phyloP scores from a whole-genome alignment of 2,113 vertebrate genomes.

The Bucco capensis region DNA sequence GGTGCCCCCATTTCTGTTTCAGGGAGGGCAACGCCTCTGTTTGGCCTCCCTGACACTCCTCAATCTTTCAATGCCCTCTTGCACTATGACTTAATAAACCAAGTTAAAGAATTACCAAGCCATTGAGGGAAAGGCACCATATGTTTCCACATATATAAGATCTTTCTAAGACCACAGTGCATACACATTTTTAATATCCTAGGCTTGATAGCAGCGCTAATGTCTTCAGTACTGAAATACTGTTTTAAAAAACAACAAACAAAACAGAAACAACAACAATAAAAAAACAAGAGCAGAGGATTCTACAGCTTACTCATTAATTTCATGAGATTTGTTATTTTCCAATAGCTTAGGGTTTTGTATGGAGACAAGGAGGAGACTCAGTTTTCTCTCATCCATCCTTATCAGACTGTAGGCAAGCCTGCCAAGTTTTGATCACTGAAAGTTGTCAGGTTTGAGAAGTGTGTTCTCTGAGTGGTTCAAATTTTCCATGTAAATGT shows the following conservation, averaged over 20 bases:
- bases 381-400: background rate
- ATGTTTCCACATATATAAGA: background rate
- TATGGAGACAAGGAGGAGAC: background rate
- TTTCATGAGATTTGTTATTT: background rate
- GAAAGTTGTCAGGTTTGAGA: conserved; percentile 6
- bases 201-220: background rate
- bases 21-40: no score
- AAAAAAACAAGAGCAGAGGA: background rate
- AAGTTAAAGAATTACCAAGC: background rate
- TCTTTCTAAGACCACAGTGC: background rate
- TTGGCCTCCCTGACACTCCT: no score
- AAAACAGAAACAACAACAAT: background rate
- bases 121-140: background rate
- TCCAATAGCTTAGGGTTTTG: background rate
- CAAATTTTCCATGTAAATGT: conserved; percentile 19
- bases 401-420: conserved; percentile 21
- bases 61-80: no score
- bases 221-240: background rate
- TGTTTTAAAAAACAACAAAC: background rate
- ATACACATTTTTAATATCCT: background rate
- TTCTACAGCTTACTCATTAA: background rate
- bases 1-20: no score
- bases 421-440: conserved; percentile 5
- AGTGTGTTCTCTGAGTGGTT: background rate
- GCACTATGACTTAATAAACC: no score